phyloP scores from a whole-genome alignment of 2,888 invertebrate species.

The Cataglyphis albicans region DNA sequence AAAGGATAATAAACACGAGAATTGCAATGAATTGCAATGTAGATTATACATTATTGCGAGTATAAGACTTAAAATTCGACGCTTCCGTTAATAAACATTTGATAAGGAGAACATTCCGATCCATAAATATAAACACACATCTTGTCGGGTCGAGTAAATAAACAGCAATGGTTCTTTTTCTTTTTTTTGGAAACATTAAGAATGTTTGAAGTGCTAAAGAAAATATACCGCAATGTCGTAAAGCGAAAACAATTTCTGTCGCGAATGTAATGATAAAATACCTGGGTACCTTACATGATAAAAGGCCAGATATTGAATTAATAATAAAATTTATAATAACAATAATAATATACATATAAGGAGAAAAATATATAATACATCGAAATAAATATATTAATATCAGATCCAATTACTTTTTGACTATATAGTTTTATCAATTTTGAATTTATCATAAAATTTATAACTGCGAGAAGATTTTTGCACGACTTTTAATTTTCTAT shows the following conservation, averaged over 20 bases:
- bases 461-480: neutral
- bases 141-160: neutral
- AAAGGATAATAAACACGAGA: conserved; percentile 7
- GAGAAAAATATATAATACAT: neutral
- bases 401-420: neutral
- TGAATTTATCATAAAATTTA: neutral
- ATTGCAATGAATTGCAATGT: neutral
- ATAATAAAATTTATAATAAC: neutral
- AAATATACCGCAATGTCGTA: neutral
- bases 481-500: neutral
- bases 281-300: neutral
- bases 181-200: neutral
- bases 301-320: neutral
- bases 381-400: neutral
- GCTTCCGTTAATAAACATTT: conserved; percentile 15
- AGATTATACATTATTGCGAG: neutral
- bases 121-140: conserved; percentile 16
- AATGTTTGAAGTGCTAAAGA: neutral
- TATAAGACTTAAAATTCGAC: neutral
- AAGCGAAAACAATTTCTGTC: neutral
- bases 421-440: neutral
- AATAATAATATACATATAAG: neutral
- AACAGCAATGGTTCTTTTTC: neutral
- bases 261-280: neutral
- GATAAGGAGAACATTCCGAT: neutral